Percentiles rank a stretch among this genome's conserved stretches.
phyloP scores from a whole-genome alignment of 2,797 vertebrate species.

The Lithobates pipiens region DNA sequence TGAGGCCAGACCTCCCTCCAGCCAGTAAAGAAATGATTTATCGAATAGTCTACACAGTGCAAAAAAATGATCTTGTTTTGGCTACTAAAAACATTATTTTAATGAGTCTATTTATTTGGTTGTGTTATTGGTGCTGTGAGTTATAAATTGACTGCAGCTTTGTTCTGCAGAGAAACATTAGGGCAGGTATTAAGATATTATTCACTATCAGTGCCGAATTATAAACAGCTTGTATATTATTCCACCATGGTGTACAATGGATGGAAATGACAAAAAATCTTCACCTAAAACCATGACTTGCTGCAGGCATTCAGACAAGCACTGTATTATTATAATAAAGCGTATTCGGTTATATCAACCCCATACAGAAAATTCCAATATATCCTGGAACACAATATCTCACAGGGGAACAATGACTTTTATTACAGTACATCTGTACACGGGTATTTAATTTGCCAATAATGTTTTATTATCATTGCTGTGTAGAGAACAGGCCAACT shows the following conservation, averaged over 20 bases:
- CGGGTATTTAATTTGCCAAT: conserved; percentile 23
- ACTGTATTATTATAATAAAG: conserved; percentile 1
- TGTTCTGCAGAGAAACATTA: conserved; percentile 8
- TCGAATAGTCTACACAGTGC: neutral
- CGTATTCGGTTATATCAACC: neutral
- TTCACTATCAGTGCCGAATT: neutral
- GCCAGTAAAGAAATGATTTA: conserved; percentile 22
- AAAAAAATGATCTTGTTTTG: conserved; percentile 33
- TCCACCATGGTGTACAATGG: neutral
- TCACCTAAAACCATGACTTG: neutral
- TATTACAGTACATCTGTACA: conserved; percentile 8
- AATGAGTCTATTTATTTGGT: conserved; percentile 31
- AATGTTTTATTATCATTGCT: conserved; percentile 17
- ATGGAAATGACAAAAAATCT: neutral
- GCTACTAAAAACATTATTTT: conserved; percentile 33
- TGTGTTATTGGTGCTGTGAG: conserved; percentile 37
- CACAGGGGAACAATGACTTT: conserved; percentile 6
- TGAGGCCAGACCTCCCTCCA: neutral
- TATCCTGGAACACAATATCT: conserved; percentile 5
- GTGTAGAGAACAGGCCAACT: neutral
- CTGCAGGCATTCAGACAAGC: neutral
- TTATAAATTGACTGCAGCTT: conserved; percentile 22
- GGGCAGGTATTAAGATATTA: conserved; percentile 27
- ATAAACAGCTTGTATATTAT: conserved; percentile 6
- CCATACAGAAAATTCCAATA: neutral